phyloP scores from a whole-genome alignment of 2,113 vertebrate genomes.

The Callopanchax toddi region DNA sequence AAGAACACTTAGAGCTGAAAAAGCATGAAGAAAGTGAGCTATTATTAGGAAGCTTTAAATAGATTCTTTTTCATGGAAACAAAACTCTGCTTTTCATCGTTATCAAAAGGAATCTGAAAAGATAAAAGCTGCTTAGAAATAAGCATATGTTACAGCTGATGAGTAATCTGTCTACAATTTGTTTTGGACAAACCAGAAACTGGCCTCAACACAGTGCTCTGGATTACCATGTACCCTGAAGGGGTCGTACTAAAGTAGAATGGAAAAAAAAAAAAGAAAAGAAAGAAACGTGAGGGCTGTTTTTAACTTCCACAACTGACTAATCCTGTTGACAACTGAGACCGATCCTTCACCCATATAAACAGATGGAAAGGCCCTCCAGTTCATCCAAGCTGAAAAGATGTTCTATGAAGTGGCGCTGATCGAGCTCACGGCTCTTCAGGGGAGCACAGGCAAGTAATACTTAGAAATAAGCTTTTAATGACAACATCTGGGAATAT shows the following conservation, averaged over 20 bases:
- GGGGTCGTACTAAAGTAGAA: conserved; percentile 2
- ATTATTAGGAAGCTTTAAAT: conserved; percentile 69
- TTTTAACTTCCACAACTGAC: conserved; percentile 68
- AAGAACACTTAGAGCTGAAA: conserved; percentile 25
- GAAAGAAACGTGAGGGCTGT: conserved; percentile 30
- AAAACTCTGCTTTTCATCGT: conserved; percentile 19
- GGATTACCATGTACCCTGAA: not conserved
- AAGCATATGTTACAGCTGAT: not conserved
- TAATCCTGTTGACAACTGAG: conserved; percentile 64
- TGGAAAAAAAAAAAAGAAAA: not conserved
- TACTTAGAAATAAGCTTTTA: not conserved
- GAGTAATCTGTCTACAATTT: not conserved
- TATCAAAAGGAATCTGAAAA: conserved; percentile 13
- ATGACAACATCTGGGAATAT: conserved; percentile 7
- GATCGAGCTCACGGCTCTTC: conserved; percentile 76
- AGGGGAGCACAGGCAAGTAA: conserved; percentile 81
- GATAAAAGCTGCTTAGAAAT: not conserved
- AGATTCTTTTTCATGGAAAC: conserved; percentile 59
- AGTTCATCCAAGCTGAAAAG: conserved; percentile 82
- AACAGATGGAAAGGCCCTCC: conserved; percentile 81
- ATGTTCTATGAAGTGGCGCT: conserved; percentile 82
- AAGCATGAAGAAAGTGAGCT: conserved; percentile 50
- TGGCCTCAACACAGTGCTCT: conserved; percentile 10
- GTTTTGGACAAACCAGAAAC: conserved; percentile 4
- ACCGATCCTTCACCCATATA: conserved; percentile 79